phyloP scores from a whole-genome alignment of 2,113 vertebrate species.

The Bos indicus region DNA sequence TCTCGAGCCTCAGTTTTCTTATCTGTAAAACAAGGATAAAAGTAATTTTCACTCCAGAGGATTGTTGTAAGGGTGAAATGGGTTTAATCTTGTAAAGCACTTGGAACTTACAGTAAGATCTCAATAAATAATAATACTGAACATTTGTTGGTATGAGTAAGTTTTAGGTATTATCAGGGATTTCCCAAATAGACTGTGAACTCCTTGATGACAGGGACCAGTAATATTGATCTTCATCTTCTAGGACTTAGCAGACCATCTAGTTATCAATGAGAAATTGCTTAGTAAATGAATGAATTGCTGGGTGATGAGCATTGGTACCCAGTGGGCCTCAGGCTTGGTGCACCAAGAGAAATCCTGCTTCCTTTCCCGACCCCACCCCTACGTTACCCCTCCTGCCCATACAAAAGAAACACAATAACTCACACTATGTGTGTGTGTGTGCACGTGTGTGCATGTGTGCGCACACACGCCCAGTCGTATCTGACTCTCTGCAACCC shows the following conservation, averaged over 20 bases:
- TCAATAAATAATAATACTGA: neutral
- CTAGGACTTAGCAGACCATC: neutral
- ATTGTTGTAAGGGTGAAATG: neutral
- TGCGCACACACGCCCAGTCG: rapidly evolving
- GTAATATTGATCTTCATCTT: neutral
- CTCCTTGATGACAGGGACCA: neutral
- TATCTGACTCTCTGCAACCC: neutral
- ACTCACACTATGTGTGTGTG: neutral
- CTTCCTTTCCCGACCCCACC: neutral
- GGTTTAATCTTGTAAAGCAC: neutral
- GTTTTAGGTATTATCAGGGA: neutral
- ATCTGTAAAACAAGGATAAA: neutral
- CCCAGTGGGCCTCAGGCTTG: too few species aligned
- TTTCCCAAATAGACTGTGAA: neutral
- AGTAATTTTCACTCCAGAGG: neutral
- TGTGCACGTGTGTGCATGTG: neutral
- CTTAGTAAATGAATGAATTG: neutral
- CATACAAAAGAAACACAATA: neutral
- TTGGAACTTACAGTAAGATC: neutral
- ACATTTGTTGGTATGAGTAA: neutral
- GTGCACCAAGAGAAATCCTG: neutral
- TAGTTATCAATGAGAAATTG: neutral
- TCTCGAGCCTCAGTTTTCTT: neutral
- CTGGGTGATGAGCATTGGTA: too few species aligned
- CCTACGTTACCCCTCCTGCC: rapidly evolving